These are phyloP conservation scores for Chelon labrosus DNA, from an alignment of 2,797 vertebrate genomes.

Conservation along the genomic window DNA sequence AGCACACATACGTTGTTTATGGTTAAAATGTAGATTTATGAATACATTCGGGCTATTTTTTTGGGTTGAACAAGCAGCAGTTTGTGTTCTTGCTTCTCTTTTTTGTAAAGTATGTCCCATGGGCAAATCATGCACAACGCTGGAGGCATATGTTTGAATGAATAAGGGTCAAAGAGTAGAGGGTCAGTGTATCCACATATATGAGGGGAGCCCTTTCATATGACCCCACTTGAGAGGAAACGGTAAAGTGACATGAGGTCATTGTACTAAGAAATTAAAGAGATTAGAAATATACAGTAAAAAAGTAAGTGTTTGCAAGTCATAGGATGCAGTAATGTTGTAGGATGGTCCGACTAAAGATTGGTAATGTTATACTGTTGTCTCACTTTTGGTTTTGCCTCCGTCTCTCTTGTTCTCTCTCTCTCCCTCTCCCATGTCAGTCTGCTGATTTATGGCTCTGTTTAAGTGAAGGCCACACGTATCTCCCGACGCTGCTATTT, in stretches of 20 bases:
- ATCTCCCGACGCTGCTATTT: constrained; percentile 88
- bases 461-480: constrained; percentile 91
- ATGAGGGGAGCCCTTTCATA: constrained; percentile 4
- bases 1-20: constrained; percentile 13
- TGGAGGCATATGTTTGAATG: constrained; percentile 53
- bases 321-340: constrained; percentile 30
- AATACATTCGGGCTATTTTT: background rate
- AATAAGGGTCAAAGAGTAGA: constrained; percentile 51
- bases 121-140: constrained; percentile 14
- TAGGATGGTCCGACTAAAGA: constrained; percentile 62
- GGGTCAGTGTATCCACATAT: constrained; percentile 44
- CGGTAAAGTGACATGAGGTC: constrained; percentile 7
- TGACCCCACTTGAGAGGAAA: constrained; percentile 16
- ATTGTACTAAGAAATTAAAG: constrained; percentile 5
- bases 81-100: constrained; percentile 17
- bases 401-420: constrained; percentile 40
- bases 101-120: background rate
- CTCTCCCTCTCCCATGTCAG: constrained; percentile 78
- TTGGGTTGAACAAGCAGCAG: background rate
- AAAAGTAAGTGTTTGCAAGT: constrained; percentile 16
- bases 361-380: constrained; percentile 69
- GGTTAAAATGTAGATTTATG: background rate
- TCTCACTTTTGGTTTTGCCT: constrained; percentile 67
- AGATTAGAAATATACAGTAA: background rate
- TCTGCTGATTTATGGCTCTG: constrained; percentile 90